Conservation (phyloP, 2,797 vertebrate genomes). For the Nannoperca obscura region DNA sequence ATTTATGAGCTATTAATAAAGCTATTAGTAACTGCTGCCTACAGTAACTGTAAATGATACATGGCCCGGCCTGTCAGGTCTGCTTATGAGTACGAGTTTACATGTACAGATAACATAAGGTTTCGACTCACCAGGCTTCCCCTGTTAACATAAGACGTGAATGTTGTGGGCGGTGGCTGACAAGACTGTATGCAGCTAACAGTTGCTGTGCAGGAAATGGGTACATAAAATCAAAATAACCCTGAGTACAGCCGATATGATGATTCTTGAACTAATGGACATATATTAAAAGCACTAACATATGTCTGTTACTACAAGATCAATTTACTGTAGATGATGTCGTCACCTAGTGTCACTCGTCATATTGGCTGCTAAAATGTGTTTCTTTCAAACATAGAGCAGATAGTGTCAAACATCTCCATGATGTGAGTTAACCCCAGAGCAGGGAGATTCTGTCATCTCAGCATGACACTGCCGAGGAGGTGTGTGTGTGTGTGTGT, state of each 20-base stretch:
- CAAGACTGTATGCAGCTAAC: constrained; percentile 24
- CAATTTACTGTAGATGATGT: not conserved
- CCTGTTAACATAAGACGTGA: constrained; percentile 30
- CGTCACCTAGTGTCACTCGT: not conserved
- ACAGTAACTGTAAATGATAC: not conserved
- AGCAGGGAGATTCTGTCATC: constrained; percentile 37
- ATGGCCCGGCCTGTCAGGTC: not conserved
- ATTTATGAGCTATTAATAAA: constrained; percentile 23
- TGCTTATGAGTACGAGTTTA: constrained; percentile 1
- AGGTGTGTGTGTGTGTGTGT: constrained; percentile 6
- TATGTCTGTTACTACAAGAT: not conserved
- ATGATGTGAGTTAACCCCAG: constrained; percentile 41
- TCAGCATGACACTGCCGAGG: constrained; percentile 40
- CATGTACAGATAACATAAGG: constrained; percentile 20
- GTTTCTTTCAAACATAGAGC: not conserved
- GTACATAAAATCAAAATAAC: constrained; percentile 37
- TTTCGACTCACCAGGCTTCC: constrained; percentile 26
- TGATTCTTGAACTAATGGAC: constrained; percentile 4
- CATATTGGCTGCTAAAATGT: not conserved
- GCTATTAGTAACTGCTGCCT: constrained; percentile 2
- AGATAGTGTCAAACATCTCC: constrained; percentile 22
- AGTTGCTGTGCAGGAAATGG: constrained; percentile 19
- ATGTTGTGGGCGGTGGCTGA: constrained; percentile 31
- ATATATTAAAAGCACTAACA: not conserved
- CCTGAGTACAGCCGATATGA: not conserved